Evolutionary conservation across 2,797 vertebrate genomes (phyloP).

Genomic region (Gallinago nigripennis): DNA sequence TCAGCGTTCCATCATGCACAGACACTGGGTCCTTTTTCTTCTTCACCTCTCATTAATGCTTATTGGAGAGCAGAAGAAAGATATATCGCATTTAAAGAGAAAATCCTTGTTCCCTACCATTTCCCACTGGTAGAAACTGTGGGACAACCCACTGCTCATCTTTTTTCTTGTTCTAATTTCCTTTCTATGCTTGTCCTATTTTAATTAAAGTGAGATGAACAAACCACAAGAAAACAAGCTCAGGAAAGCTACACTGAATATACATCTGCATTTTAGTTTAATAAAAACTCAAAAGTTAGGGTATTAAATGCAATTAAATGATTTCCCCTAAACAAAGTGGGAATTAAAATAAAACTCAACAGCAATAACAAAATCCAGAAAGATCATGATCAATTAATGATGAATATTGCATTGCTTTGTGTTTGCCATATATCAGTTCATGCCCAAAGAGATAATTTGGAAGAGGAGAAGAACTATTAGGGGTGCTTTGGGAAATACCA

Average conservation of each 20-base stretch:
- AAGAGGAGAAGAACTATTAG: constrained; percentile 13
- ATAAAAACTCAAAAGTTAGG: constrained; percentile 40
- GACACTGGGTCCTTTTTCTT: not conserved
- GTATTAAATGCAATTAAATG: constrained; percentile 62
- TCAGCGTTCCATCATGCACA: not conserved
- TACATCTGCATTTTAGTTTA: constrained; percentile 28
- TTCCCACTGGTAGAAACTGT: not conserved
- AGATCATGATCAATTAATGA: constrained; percentile 61
- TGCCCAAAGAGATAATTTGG: constrained; percentile 59
- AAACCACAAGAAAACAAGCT: constrained; percentile 30
- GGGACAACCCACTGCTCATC: not conserved
- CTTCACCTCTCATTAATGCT: not conserved
- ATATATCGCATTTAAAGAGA: not conserved
- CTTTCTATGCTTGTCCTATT: not conserved
- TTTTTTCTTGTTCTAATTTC: not conserved
- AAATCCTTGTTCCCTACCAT: not conserved
- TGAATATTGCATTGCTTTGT: constrained; percentile 64
- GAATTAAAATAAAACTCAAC: constrained; percentile 47
- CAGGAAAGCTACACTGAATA: constrained; percentile 9
- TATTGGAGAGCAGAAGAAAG: not conserved
- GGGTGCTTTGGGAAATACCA: not conserved
- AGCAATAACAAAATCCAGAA: constrained; percentile 39
- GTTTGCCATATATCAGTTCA: constrained; percentile 63
- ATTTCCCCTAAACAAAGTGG: constrained; percentile 18
- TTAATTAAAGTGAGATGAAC: constrained; percentile 64